A percentile compares a stretch with the other conserved stretches of the same genome.
Conservation (phyloP, 2,888 invertebrate species). For the Acrobasis suavella region DNA sequence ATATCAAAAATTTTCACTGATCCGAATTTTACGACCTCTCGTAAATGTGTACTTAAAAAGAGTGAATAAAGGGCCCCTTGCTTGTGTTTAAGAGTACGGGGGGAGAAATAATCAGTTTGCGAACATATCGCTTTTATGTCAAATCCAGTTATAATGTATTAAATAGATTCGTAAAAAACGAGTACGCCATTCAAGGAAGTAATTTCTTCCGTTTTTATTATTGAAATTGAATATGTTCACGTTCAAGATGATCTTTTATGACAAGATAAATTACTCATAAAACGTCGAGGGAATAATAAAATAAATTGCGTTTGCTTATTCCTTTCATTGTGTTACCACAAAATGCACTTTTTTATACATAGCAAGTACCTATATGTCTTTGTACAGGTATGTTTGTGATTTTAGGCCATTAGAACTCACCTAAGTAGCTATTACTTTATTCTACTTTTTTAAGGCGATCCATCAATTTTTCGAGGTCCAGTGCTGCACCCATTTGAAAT, state of each 20-base stretch:
- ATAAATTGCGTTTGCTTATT: neutral
- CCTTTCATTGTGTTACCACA: conserved; percentile 30
- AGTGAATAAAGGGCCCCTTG: conserved; percentile 67
- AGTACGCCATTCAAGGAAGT: conserved; percentile 17
- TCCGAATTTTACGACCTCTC: conserved; percentile 81
- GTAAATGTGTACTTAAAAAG: conserved; percentile 79
- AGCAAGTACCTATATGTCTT: too few species aligned
- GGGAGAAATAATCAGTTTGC: conserved; percentile 61
- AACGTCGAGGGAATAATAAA: neutral
- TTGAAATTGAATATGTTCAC: conserved; percentile 11
- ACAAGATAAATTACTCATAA: conserved; percentile 10
- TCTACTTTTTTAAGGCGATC: too few species aligned
- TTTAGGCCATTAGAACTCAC: too few species aligned
- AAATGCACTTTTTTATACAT: neutral
- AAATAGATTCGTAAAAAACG: conserved; percentile 23
- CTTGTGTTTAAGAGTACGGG: conserved; percentile 64
- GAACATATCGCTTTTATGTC: conserved; percentile 48
- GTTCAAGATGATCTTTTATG: conserved; percentile 19
- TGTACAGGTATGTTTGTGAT: too few species aligned
- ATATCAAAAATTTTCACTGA: conserved; percentile 83
- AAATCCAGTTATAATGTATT: conserved; percentile 39
- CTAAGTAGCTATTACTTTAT: too few species aligned
- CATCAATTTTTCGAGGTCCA: too few species aligned
- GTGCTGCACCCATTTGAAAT: too few species aligned
- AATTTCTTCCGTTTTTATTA: conserved; percentile 14